Evolutionary conservation across 1,140 invertebrate species (phyloP), one percentile per base, ranked within the genome.

Genomic region (Hydropsyche tenuis): DNA sequence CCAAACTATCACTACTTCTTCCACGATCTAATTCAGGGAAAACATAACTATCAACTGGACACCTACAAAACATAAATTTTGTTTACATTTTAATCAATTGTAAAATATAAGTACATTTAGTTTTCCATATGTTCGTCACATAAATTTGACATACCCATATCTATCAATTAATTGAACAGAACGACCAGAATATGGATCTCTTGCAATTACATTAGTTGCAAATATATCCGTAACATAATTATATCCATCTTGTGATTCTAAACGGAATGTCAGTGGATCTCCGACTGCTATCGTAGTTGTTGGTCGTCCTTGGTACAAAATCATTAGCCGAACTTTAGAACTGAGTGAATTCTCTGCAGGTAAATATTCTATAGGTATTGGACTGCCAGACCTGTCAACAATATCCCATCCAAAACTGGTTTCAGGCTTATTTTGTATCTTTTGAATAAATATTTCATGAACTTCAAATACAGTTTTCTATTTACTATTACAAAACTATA

Each of bases 221-320:
- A 96, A 97, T 70, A 97, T 96, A 78, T 97, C 95, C 0, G 91
- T 92, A 0, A 90, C 88, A 76, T 95, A 94, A 81, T 94, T 95
- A 79, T 94, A 94, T 76, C 94, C 94, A 80, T 94, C 93, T 82
- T 95, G 92, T 0, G 94, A 91, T 86, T 96, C 94, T 27, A 97
- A 81, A 69, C 93, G 88, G 85, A 97, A 96, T 0, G 94, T 96
- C 0, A 97, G 82, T 0, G 94, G 94, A 86, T 97, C 95, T 11
- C 95, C 95, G n/a, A 97, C 94, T 1, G 94, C 95, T 48, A 97
- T 96, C 0, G 94, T 96, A 0, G 94, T 96, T 0, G 95, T 96
- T 0, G 95, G 94, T 77, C 94, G 85, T 16, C 94, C 94, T 83
- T 96, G 92, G 80, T 96, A 96, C 6, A 96, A 79, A 74, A 96